These are phyloP conservation scores for Sclerodermus sp. DNA, from an alignment of 2,888 invertebrate genomes.

Conservation along the genomic window DNA sequence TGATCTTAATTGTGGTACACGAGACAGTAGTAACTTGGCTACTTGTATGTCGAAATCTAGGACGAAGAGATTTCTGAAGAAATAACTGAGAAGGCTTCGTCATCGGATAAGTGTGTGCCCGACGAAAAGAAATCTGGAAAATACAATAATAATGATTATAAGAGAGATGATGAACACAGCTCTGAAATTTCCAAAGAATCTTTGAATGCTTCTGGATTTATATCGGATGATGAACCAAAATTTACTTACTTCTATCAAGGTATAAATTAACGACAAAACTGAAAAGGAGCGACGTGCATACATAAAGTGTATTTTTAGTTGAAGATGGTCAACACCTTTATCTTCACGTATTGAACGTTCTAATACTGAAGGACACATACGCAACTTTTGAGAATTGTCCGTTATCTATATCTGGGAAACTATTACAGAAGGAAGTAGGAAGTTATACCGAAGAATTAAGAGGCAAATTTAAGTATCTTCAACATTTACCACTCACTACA, in stretches of 20 bases:
- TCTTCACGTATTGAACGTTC: constrained; percentile 86
- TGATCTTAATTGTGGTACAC: no score
- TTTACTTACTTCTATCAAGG: constrained; percentile 84
- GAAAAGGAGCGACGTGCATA: neutral
- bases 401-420: constrained; percentile 69
- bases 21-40: no score
- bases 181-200: no score
- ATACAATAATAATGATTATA: no score
- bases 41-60: no score
- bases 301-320: constrained; percentile 62
- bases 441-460: constrained; percentile 84
- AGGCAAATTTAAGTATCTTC: constrained; percentile 72
- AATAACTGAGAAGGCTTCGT: no score
- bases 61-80: no score
- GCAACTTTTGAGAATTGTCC: constrained; percentile 82
- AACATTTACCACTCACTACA: constrained; percentile 88
- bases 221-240: constrained; percentile 54
- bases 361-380: constrained; percentile 85
- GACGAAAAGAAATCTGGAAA: no score
- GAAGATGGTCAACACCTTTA: constrained; percentile 91
- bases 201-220: no score
- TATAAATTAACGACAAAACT: constrained; percentile 44
- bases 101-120: no score
- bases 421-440: constrained; percentile 85
- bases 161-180: no score